Base-by-base conservation (phyloP, 2,113 vertebrate genomes). In the Pterocles burchelli region DNA sequence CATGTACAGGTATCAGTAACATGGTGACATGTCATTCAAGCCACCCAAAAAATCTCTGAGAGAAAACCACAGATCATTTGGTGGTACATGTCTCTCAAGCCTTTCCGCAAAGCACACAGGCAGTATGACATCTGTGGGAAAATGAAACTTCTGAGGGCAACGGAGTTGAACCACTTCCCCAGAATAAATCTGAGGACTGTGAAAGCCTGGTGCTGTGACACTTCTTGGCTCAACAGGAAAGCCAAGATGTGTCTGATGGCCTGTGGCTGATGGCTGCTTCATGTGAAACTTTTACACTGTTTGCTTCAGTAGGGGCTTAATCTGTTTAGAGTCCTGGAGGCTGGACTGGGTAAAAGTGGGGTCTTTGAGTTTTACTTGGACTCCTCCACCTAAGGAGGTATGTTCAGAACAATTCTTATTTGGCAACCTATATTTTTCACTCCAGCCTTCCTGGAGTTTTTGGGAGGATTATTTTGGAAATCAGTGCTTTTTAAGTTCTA, bases 21-120 rank as follows among this genome's bases (percentile, higher is more conserved):
- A 3, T 14, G 46, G 58, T 55, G 62, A 48, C 5, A 2, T 91
- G 58, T 25, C 38, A 51, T 75, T 91, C 70, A 51, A 81, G 80
- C 29, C 52, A 29, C n/a, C 62, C n/a, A 73, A 94, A 82, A 34
- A 52, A 41, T 48, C 21, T 70, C 52, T 14, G 31, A 52, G 65
- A 75, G 49, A 38, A 87, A 34, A 90, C 12, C 34, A 10, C 77
- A 33, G 49, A 70, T 91, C 13, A 0, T 81, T 63, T 61, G 43
- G 31, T 62, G 24, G 84, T 16, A 25, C 4, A 1, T 8, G 3
- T 57, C 41, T 34, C 28, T 22, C 41, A 9, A 38, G 29, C 43
- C 3, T 11, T 31, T 81, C 41, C 41, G 2, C 11, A 21, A 61
- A 81, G 65, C 70, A 17, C 15, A 2, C 0, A 0, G 70, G 38